phyloP scores from a whole-genome alignment of 1,140 invertebrate genomes.

The Sipha flava region DNA sequence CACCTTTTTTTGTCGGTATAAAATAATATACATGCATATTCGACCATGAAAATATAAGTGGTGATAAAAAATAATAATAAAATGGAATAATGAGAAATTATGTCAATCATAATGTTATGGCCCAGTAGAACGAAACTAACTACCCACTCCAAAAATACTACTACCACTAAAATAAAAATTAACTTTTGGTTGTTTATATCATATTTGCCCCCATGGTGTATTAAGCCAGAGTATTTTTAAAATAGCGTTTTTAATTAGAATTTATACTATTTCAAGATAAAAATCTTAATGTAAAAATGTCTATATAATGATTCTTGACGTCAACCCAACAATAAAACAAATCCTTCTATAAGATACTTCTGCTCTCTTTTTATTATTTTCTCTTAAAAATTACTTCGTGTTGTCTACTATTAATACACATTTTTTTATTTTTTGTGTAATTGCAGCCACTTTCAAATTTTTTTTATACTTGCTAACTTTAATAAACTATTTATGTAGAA shows the following conservation, averaged over 20 bases:
- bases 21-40: neutral
- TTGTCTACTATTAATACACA: no score
- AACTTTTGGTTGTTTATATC: neutral
- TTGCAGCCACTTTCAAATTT: no score
- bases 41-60: constrained; percentile 4
- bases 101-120: constrained; percentile 16
- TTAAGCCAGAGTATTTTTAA: neutral
- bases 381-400: neutral
- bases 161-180: neutral
- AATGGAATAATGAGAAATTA: constrained; percentile 8
- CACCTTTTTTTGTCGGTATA: neutral
- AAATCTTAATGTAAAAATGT: neutral
- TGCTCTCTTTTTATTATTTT: neutral
- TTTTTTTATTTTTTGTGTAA: no score
- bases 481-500: no score
- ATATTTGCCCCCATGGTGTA: neutral
- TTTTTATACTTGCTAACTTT: no score
- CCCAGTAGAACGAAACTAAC: neutral
- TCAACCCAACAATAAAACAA: neutral
- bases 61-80: constrained; percentile 24
- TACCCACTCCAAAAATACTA: neutral
- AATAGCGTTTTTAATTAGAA: neutral
- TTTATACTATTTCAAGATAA: neutral
- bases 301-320: neutral
- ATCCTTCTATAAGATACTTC: no score